A percentile compares a stretch with the other conserved stretches of the same genome.
phyloP scores from a whole-genome alignment of 1,140 invertebrate species.

The Drosophila grimshawi region DNA sequence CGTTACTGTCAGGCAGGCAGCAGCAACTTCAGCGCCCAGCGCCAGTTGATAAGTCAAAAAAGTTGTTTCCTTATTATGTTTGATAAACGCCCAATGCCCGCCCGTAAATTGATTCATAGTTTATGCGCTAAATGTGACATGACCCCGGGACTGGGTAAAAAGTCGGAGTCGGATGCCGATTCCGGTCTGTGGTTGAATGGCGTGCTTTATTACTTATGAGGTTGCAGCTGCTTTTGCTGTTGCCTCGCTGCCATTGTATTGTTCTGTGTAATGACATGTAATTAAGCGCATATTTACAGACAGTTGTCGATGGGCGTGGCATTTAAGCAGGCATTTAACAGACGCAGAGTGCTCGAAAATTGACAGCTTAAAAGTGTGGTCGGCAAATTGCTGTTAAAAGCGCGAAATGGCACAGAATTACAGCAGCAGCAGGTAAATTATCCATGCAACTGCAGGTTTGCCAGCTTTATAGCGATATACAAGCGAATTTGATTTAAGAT shows the following conservation, averaged over 20 bases:
- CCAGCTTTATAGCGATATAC: background rate
- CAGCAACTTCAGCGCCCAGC: slow-evolving; percentile 33
- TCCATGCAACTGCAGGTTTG: slow-evolving; percentile 26
- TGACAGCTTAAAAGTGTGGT: slow-evolving; percentile 72
- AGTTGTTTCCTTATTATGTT: slow-evolving; percentile 81
- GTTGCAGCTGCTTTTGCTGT: slow-evolving; percentile 37
- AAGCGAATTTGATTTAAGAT: slow-evolving; percentile 21
- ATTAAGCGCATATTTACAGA: slow-evolving; percentile 81
- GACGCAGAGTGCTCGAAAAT: slow-evolving; percentile 72
- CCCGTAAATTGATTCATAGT: slow-evolving; percentile 76
- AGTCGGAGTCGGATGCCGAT: slow-evolving; percentile 44
- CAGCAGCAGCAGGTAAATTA: slow-evolving; percentile 40
- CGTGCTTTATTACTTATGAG: slow-evolving; percentile 80
- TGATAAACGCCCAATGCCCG: slow-evolving; percentile 75
- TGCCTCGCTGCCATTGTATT: slow-evolving; percentile 33
- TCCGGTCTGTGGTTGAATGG: slow-evolving; percentile 56
- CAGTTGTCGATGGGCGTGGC: slow-evolving; percentile 61
- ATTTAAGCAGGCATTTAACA: slow-evolving; percentile 75
- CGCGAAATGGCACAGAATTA: slow-evolving; percentile 35
- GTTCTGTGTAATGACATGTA: slow-evolving; percentile 78
- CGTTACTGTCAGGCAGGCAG: slow-evolving; percentile 49
- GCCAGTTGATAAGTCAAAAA: slow-evolving; percentile 77
- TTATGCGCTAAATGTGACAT: slow-evolving; percentile 76
- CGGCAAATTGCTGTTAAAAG: slow-evolving; percentile 32
- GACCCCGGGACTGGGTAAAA: slow-evolving; percentile 20